These are phyloP conservation scores for Bubo scandiacus DNA, from an alignment of 2,113 vertebrate species.

Conservation along the genomic window DNA sequence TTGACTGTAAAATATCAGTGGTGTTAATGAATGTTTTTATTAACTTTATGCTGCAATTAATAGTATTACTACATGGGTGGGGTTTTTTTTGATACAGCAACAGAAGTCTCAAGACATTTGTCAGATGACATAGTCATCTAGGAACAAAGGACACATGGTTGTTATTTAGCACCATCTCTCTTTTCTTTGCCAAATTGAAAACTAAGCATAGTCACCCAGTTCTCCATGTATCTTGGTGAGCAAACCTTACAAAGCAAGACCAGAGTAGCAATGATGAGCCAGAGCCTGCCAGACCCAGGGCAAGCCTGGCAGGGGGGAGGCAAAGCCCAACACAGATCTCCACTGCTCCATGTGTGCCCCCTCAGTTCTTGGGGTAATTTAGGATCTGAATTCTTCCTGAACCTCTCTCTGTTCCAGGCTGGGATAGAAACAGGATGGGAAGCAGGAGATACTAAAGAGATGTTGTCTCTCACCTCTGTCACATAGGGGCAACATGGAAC, in stretches of 20 bases:
- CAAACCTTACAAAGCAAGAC: not conserved
- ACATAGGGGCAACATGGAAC: not conserved
- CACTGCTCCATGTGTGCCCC: not conserved
- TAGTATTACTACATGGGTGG: not conserved
- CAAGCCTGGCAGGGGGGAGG: accelerated
- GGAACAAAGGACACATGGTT: accelerated
- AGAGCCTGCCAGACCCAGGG: not conserved
- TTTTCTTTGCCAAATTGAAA: not conserved
- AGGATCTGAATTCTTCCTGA: not conserved
- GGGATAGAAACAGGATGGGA: not conserved
- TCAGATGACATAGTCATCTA: not conserved
- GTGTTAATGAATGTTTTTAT: not conserved
- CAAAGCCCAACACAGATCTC: not conserved
- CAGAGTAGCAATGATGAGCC: not conserved
- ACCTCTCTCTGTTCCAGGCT: not conserved
- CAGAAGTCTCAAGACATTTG: not conserved
- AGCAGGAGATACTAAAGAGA: not conserved
- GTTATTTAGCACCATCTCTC: not conserved
- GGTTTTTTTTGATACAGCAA: not conserved
- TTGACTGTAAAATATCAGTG: not conserved
- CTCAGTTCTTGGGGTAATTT: not conserved
- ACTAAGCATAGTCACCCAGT: not conserved
- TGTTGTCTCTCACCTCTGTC: not conserved
- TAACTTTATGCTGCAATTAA: not conserved
- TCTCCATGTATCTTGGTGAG: not conserved